These are phyloP conservation scores for Leptopilina syphax DNA, from an alignment of 2,888 invertebrate genomes.

Conservation along the genomic window DNA sequence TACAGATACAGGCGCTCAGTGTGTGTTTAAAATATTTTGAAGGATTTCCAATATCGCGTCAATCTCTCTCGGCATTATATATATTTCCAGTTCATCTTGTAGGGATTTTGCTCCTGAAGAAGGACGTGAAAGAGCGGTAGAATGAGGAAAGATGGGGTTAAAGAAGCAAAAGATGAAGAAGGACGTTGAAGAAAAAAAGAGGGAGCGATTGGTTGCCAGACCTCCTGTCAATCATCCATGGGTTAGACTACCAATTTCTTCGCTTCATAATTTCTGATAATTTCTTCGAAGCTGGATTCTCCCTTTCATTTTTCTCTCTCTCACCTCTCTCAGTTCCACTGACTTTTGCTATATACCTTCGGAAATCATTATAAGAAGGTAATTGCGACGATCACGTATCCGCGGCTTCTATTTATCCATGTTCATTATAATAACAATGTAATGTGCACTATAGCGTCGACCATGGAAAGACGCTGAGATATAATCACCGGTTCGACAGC, in stretches of 20 bases:
- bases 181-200: constrained; percentile 54
- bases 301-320: constrained; percentile 48
- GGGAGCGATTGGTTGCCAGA: constrained; percentile 60
- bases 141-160: constrained; percentile 44
- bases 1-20: no score
- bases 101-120: constrained; percentile 68
- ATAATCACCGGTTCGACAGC: constrained; percentile 67
- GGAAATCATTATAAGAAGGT: constrained; percentile 75
- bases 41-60: constrained; percentile 29
- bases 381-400: constrained; percentile 76
- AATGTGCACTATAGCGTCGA: constrained; percentile 60
- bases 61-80: constrained; percentile 52
- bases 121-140: constrained; percentile 46
- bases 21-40: neutral
- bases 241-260: constrained; percentile 77
- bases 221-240: constrained; percentile 75
- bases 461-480: constrained; percentile 57
- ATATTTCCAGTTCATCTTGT: constrained; percentile 71
- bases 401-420: constrained; percentile 74
- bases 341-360: constrained; percentile 52
- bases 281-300: constrained; percentile 67
- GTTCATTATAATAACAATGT: constrained; percentile 76
- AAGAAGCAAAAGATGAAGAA: constrained; percentile 27
- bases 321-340: constrained; percentile 45
- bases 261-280: constrained; percentile 76